A percentile compares a stretch with the other conserved stretches of the same genome.
Evolutionary conservation across 1,140 invertebrate species (phyloP).

Genomic region (Lordiphosa collinella): DNA sequence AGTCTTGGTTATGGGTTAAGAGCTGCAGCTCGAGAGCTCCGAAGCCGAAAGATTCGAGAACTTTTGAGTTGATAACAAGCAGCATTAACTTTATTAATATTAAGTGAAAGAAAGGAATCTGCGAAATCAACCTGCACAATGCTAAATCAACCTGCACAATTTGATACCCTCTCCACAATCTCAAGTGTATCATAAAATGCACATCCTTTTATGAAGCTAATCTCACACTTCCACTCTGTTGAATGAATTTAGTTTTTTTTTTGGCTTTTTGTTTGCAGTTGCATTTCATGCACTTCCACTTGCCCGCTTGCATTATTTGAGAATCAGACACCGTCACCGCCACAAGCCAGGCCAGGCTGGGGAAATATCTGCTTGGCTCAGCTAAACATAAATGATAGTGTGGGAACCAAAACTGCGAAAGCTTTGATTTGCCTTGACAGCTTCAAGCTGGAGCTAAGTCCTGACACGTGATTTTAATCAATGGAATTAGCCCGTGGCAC

Average conservation of each 20-base stretch:
- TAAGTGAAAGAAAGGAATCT: too few species aligned
- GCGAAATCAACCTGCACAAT: too few species aligned
- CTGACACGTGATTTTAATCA: slow-evolving; percentile 68
- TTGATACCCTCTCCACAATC: too few species aligned
- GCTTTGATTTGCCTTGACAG: slow-evolving; percentile 30
- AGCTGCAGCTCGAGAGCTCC: too few species aligned
- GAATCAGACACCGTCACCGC: slow-evolving; percentile 53
- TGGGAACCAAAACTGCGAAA: slow-evolving; percentile 60
- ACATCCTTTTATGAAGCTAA: too few species aligned
- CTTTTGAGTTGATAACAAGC: too few species aligned
- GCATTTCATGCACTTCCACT: slow-evolving; percentile 23
- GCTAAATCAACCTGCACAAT: too few species aligned
- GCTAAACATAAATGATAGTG: slow-evolving; percentile 58
- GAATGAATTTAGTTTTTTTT: slow-evolving; percentile 7
- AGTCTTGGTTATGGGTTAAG: too few species aligned
- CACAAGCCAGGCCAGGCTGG: background rate
- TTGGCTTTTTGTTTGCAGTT: slow-evolving; percentile 12
- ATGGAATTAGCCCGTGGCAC: slow-evolving; percentile 46
- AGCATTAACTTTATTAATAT: too few species aligned
- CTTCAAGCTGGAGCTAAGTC: slow-evolving; percentile 49
- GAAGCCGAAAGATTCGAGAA: too few species aligned
- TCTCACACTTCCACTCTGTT: too few species aligned
- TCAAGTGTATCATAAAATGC: too few species aligned
- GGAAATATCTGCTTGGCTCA: slow-evolving; percentile 55
- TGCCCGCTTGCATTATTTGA: slow-evolving; percentile 31